Percentiles rank a stretch among this genome's conserved stretches.
Conservation (phyloP, 2,888 invertebrate species). For the Platypus cylindrus region DNA sequence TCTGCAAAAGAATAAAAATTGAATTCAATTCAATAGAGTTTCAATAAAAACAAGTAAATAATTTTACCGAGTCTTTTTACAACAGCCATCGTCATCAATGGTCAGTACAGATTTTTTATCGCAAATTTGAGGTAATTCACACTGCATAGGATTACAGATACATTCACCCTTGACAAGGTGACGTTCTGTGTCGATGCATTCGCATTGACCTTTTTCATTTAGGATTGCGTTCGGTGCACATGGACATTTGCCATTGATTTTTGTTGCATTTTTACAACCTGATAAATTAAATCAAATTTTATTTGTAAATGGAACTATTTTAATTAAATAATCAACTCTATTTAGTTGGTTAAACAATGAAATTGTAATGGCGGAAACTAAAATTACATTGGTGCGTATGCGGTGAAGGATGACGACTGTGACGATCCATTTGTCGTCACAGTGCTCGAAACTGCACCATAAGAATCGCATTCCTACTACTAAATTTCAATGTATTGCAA, state of each 20-base stretch:
- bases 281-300: slow-evolving; percentile 2
- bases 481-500: no score
- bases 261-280: slow-evolving; percentile 24
- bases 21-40: no score
- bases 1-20: slow-evolving; percentile 5
- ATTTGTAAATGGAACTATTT: no score
- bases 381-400: no score
- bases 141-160: slow-evolving; percentile 25
- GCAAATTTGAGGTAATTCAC: slow-evolving; percentile 26
- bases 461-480: not conserved
- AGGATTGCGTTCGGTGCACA: slow-evolving; percentile 26
- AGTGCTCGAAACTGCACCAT: not conserved
- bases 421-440: no score
- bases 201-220: slow-evolving; percentile 23
- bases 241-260: slow-evolving; percentile 25
- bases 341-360: no score
- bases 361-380: no score
- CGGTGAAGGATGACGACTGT: no score
- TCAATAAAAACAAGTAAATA: not conserved
- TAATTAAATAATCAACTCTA: no score
- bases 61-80: slow-evolving; percentile 19
- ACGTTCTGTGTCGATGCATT: slow-evolving; percentile 24
- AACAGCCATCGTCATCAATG: slow-evolving; percentile 24
- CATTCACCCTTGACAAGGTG: slow-evolving; percentile 26
- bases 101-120: slow-evolving; percentile 25